Conservation (phyloP, 2,797 vertebrate species). For the Hephaestus fuliginosus region DNA sequence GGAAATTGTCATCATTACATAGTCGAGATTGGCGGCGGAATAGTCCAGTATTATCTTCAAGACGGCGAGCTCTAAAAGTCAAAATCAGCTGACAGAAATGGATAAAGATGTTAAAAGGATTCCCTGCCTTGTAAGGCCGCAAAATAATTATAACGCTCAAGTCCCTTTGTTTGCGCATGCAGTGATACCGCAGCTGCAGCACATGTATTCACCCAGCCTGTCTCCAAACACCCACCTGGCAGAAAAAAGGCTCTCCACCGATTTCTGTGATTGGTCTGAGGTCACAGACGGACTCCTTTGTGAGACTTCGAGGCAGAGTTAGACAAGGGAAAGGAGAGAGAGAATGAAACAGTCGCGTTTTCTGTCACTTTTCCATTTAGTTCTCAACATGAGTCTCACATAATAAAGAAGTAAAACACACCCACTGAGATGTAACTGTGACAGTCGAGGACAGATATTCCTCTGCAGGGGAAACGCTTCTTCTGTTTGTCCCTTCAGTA, state of each 20-base stretch:
- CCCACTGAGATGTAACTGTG: conserved; percentile 26
- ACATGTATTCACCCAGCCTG: conserved; percentile 1
- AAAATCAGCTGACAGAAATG: conserved; percentile 6
- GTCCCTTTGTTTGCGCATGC: background rate
- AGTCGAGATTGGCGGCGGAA: background rate
- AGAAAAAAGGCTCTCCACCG: conserved; percentile 91
- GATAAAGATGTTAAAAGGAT: conserved; percentile 1
- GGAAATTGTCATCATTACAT: background rate
- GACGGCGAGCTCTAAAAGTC: conserved; percentile 3
- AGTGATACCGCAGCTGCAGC: background rate
- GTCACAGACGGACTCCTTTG: conserved; percentile 87
- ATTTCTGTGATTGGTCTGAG: conserved; percentile 89
- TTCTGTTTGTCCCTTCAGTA: conserved; percentile 7
- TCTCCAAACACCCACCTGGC: conserved; percentile 86
- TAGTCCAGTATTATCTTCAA: background rate
- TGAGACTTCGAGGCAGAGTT: conserved; percentile 78
- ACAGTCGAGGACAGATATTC: conserved; percentile 35
- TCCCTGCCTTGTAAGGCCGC: background rate
- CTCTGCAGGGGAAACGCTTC: conserved; percentile 12
- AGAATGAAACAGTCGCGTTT: conserved; percentile 18
- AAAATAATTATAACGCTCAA: background rate
- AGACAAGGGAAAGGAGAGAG: conserved; percentile 31
- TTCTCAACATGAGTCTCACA: conserved; percentile 29
- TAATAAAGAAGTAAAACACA: conserved; percentile 38
- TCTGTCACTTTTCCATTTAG: conserved; percentile 25